Evolutionary conservation across 2,113 vertebrate genomes (phyloP).

Genomic region (Erythrocercus mccallii): DNA sequence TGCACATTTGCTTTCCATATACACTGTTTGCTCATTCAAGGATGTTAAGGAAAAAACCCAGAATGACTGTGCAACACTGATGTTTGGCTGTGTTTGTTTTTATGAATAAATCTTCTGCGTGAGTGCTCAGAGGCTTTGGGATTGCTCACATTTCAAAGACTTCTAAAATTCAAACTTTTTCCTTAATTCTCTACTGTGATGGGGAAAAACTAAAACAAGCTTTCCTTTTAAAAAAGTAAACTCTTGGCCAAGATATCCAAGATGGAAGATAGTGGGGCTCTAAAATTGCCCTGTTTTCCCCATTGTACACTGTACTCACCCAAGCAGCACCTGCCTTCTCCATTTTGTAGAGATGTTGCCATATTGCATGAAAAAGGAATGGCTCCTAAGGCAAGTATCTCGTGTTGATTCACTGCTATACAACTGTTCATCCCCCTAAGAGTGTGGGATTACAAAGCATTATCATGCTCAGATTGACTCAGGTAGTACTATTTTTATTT

Average conservation of each 20-base stretch:
- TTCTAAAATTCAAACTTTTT: neutral
- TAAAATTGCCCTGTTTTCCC: neutral
- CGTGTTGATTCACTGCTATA: slow-evolving; percentile 41
- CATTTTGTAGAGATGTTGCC: neutral
- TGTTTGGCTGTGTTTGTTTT: neutral
- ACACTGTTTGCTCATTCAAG: neutral
- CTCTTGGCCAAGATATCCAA: neutral
- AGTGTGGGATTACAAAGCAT: slow-evolving; percentile 55
- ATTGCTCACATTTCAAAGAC: neutral
- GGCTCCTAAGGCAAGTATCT: slow-evolving; percentile 17
- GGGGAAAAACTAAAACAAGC: neutral
- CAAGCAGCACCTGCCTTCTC: neutral
- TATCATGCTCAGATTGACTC: slow-evolving; percentile 57
- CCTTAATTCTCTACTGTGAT: neutral
- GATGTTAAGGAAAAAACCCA: neutral
- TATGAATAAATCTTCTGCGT: neutral
- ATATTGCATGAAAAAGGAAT: neutral
- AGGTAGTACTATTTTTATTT: slow-evolving; percentile 56
- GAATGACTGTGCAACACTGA: neutral
- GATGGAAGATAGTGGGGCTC: neutral
- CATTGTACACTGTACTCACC: neutral
- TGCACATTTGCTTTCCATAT: neutral
- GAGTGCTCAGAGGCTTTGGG: neutral
- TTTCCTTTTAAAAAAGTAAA: neutral
- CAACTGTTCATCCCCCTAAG: slow-evolving; percentile 37